phyloP scores from a whole-genome alignment of 2,888 invertebrate species.

The Apotomis capreana region DNA sequence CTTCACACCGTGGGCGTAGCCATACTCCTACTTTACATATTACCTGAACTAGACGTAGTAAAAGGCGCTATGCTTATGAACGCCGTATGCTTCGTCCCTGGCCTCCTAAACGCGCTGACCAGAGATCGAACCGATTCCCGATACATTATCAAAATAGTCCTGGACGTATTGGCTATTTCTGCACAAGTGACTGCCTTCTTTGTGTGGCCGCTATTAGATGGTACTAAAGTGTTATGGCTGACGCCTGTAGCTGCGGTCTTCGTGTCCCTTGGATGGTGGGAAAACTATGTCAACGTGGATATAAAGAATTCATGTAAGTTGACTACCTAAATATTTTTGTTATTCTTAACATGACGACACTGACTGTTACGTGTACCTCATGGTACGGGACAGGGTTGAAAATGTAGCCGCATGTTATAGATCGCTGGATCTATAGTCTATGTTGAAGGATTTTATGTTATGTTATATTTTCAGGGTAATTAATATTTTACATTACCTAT shows the following conservation, averaged over 20 bases:
- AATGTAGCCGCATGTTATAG: too few species aligned
- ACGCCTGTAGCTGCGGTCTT: constrained; percentile 86
- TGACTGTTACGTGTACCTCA: too few species aligned
- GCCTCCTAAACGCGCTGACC: constrained; percentile 85
- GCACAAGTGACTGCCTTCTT: constrained; percentile 87
- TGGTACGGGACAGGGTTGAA: too few species aligned
- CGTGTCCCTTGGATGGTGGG: constrained; percentile 93
- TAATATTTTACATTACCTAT: too few species aligned
- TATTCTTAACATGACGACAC: too few species aligned
- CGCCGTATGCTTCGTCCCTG: constrained; percentile 92
- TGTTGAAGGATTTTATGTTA: too few species aligned
- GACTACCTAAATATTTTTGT: not conserved
- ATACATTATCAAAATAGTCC: constrained; percentile 66
- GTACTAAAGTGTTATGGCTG: constrained; percentile 80
- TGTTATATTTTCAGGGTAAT: too few species aligned
- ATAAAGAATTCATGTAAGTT: constrained; percentile 62
- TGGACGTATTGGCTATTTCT: constrained; percentile 85
- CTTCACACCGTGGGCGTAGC: constrained; percentile 90
- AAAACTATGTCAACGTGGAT: constrained; percentile 85
- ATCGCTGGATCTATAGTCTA: too few species aligned
- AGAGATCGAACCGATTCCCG: constrained; percentile 67
- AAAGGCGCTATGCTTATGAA: constrained; percentile 93
- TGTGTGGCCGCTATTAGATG: constrained; percentile 86
- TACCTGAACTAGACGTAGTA: constrained; percentile 91
- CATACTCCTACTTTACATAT: constrained; percentile 87